Conservation (phyloP, 2,797 vertebrate genomes). For the Poecilia gillii region DNA sequence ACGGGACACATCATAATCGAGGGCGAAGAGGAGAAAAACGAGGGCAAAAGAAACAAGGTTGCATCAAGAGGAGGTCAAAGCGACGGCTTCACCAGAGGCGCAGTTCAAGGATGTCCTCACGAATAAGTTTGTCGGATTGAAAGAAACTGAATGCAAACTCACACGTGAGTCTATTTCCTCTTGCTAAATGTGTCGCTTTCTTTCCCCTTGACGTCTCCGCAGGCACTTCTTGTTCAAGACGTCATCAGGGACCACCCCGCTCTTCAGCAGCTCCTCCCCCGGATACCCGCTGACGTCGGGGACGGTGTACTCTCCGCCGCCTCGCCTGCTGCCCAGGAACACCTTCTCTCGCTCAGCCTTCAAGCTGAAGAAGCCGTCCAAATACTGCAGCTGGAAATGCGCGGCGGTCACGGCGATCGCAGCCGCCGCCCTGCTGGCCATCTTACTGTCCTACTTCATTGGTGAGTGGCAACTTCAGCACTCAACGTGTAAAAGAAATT, state of each 20-base stretch:
- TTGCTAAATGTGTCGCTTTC: neutral
- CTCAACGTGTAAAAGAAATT: neutral
- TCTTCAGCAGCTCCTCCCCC: slow-evolving; percentile 97
- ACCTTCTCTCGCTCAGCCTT: slow-evolving; percentile 98
- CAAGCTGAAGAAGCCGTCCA: slow-evolving; percentile 99
- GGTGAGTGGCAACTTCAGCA: slow-evolving; percentile 77
- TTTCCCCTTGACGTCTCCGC: slow-evolving; percentile 26
- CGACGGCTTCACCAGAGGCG: slow-evolving; percentile 45
- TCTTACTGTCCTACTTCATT: slow-evolving; percentile 95
- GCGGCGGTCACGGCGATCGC: slow-evolving; percentile 94
- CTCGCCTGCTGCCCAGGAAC: slow-evolving; percentile 94
- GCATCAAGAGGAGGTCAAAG: slow-evolving; percentile 58
- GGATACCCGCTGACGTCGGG: slow-evolving; percentile 97
- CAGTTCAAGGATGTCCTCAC: slow-evolving; percentile 59
- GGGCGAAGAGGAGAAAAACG: slow-evolving; percentile 16
- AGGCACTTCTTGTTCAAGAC: slow-evolving; percentile 99
- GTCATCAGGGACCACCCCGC: slow-evolving; percentile 95
- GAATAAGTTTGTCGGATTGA: slow-evolving; percentile 44
- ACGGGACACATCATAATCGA: slow-evolving; percentile 39
- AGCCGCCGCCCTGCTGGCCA: slow-evolving; percentile 91
- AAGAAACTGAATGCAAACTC: slow-evolving; percentile 53
- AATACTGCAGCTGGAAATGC: slow-evolving; percentile 99
- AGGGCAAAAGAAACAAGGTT: slow-evolving; percentile 8
- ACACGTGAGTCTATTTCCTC: neutral
- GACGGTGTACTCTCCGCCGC: slow-evolving; percentile 96